Percentiles rank a stretch among this genome's conserved stretches.
Evolutionary conservation across 2,113 vertebrate species (phyloP).

Genomic region (Odocoileus virginianus): DNA sequence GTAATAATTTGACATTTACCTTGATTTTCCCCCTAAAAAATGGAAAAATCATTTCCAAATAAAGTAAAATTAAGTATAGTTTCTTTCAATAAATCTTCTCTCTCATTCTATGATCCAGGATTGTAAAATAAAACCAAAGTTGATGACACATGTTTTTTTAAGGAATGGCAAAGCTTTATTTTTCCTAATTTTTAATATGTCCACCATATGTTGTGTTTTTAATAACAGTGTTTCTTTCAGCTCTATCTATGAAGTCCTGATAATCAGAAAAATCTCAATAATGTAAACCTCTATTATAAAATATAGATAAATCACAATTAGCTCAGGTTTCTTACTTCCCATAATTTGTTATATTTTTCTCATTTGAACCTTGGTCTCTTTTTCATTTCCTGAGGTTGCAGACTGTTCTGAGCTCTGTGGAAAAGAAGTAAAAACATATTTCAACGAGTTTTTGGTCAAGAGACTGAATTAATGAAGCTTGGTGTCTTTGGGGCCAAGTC

Average conservation of each 20-base stretch:
- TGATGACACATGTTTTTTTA: background rate
- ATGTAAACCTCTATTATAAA: slow-evolving; percentile 18
- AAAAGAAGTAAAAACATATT: background rate
- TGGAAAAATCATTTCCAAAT: background rate
- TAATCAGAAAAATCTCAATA: background rate
- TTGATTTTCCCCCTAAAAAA: background rate
- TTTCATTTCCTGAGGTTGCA: background rate
- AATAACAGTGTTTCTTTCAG: background rate
- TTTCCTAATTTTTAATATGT: slow-evolving; percentile 7
- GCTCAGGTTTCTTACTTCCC: background rate
- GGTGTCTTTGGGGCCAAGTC: background rate
- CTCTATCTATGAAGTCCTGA: background rate
- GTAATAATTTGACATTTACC: background rate
- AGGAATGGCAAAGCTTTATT: background rate
- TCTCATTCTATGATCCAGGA: slow-evolving; percentile 10
- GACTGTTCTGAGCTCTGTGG: background rate
- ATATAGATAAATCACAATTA: background rate
- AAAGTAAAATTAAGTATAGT: background rate
- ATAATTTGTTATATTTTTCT: background rate
- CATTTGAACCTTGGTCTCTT: background rate
- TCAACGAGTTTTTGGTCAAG: slow-evolving; percentile 14
- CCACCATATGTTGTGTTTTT: background rate
- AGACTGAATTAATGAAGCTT: slow-evolving; percentile 7
- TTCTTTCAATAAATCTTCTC: background rate
- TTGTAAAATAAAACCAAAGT: background rate